A percentile compares a stretch with the other conserved stretches of the same genome.
Conservation (phyloP, 2,888 invertebrate species). For the Troglohyphantes excavatus region DNA sequence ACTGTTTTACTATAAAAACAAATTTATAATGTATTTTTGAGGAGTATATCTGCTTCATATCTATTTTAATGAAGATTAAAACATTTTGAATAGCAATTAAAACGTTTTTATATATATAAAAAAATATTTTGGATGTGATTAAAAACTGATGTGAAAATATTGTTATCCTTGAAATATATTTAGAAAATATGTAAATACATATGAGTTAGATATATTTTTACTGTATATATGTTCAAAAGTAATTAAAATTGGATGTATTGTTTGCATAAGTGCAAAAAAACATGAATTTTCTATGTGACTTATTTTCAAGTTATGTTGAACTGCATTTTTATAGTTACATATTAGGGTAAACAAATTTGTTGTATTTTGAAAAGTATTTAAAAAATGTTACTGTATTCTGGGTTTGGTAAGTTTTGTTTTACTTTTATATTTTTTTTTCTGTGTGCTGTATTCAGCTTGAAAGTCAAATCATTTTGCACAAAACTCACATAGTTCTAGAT, state of each 20-base stretch:
- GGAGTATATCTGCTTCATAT: conserved; percentile 35
- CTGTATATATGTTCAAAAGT: conserved; percentile 43
- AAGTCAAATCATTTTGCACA: conserved; percentile 42
- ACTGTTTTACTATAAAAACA: conserved; percentile 30
- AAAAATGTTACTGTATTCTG: conserved; percentile 31
- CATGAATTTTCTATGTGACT: conserved; percentile 15
- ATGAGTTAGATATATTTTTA: conserved; percentile 49
- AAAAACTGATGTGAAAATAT: conserved; percentile 30
- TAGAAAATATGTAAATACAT: conserved; percentile 51
- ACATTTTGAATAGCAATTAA: conserved; percentile 25
- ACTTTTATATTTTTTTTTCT: conserved; percentile 21
- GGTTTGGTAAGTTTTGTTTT: conserved; percentile 26
- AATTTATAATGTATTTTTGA: conserved; percentile 38
- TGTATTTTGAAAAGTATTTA: conserved; percentile 31
- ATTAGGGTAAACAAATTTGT: conserved; percentile 43
- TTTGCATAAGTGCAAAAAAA: conserved; percentile 13
- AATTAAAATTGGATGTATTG: conserved; percentile 13
- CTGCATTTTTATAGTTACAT: conserved; percentile 29
- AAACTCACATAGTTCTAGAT: conserved; percentile 45
- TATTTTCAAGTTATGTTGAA: conserved; percentile 31
- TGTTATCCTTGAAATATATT: conserved; percentile 44
- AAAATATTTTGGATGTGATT: conserved; percentile 53
- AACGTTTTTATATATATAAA: conserved; percentile 39
- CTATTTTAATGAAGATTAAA: conserved; percentile 36
- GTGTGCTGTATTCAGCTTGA: conserved; percentile 24